phyloP scores from a whole-genome alignment of 1,140 invertebrate species.

The Saccostrea cuccullata region DNA sequence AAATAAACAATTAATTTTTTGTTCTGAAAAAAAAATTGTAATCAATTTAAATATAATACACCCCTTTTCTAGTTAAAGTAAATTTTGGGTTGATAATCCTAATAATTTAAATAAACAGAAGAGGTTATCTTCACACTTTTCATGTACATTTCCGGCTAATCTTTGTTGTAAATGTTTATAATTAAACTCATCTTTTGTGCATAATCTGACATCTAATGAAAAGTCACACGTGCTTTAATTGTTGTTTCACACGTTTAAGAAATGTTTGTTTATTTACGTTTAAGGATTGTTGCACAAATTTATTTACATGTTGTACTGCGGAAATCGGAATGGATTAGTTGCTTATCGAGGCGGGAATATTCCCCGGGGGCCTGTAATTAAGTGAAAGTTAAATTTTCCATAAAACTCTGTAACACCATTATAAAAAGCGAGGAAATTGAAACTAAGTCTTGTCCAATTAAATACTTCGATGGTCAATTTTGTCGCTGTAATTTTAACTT shows the following conservation, averaged over 20 bases:
- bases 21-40: not conserved
- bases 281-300: conserved; percentile 30
- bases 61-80: not conserved
- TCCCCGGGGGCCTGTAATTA: conserved; percentile 30
- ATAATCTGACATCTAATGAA: conserved; percentile 13
- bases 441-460: not conserved
- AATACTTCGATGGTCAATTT: conserved; percentile 32
- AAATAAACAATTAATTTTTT: too few relatives aligned
- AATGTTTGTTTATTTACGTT: conserved; percentile 36
- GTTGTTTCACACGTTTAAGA: not conserved
- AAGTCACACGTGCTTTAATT: conserved; percentile 26
- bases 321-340: conserved; percentile 15
- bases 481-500: conserved; percentile 37
- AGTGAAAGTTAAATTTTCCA: conserved; percentile 27
- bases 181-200: conserved; percentile 16
- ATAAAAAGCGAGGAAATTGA: conserved; percentile 37
- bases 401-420: conserved; percentile 37
- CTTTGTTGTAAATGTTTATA: not conserved
- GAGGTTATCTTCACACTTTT: not conserved
- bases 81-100: not conserved
- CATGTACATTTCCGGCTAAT: not conserved
- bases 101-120: not conserved
- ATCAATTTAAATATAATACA: not conserved
- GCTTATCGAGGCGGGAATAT: not conserved
- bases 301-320: conserved; percentile 22